Conservation (phyloP, 1,140 invertebrate genomes). For the Homarus americanus region DNA sequence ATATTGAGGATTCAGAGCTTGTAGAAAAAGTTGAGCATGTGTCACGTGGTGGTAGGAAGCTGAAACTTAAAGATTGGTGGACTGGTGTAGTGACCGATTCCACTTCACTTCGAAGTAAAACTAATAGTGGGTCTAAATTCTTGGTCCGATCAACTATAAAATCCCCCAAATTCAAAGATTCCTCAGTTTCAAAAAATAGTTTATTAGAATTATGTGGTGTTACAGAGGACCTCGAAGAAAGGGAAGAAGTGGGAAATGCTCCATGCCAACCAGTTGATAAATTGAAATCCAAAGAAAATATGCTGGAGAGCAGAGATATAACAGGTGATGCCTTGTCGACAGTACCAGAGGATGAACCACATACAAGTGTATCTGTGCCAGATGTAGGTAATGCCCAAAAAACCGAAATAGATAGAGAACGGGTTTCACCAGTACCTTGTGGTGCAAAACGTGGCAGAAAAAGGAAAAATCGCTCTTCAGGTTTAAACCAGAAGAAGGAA, state of each 20-base stretch:
- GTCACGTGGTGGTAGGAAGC: constrained; percentile 51
- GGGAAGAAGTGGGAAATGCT: not conserved
- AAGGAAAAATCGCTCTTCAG: not conserved
- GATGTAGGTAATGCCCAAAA: not conserved
- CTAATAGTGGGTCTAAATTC: not conserved
- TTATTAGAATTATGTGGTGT: no score
- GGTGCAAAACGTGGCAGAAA: not conserved
- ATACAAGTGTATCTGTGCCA: not conserved
- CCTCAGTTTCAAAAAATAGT: not conserved
- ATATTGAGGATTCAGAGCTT: not conserved
- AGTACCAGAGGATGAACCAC: not conserved
- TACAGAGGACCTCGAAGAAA: not conserved
- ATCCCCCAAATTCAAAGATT: not conserved
- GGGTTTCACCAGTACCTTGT: not conserved
- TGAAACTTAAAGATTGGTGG: constrained; percentile 54
- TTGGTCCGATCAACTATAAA: not conserved
- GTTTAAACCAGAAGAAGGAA: not conserved
- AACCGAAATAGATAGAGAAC: not conserved
- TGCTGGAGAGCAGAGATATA: not conserved
- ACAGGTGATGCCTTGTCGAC: not conserved
- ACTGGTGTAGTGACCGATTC: constrained; percentile 45
- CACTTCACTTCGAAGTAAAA: constrained; percentile 10
- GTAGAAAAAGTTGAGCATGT: constrained; percentile 48
- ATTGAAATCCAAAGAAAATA: not conserved
- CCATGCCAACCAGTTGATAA: not conserved